Evolutionary conservation across 2,797 vertebrate genomes (phyloP).

Genomic region (Syndactyla subalaris): DNA sequence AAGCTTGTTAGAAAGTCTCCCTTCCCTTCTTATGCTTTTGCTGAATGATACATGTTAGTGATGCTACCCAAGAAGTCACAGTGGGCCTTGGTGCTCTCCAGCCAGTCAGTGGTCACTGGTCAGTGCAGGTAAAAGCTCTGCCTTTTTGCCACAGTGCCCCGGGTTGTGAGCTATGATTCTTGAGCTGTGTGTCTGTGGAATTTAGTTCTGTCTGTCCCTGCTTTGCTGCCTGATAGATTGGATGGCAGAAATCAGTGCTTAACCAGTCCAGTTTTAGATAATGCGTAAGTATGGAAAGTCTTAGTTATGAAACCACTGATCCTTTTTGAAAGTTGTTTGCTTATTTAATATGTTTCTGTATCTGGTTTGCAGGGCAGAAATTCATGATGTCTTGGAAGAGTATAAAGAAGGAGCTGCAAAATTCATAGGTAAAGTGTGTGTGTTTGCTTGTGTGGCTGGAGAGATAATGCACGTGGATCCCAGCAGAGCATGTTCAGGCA

Average conservation of each 20-base stretch:
- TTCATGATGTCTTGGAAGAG: constrained; percentile 91
- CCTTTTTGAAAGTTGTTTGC: not conserved
- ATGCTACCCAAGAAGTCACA: not conserved
- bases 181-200: not conserved
- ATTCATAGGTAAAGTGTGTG: constrained; percentile 87
- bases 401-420: constrained; percentile 90
- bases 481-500: not conserved
- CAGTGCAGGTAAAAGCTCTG: not conserved
- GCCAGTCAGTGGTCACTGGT: not conserved
- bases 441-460: not conserved
- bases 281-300: accelerated
- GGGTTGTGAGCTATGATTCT: not conserved
- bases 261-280: not conserved
- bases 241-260: not conserved
- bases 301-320: not conserved
- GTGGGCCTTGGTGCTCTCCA: accelerated
- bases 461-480: not conserved
- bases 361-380: constrained; percentile 84
- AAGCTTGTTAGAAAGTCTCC: not conserved
- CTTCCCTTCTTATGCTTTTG: not conserved
- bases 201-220: not conserved
- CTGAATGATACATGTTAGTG: accelerated
- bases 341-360: not conserved
- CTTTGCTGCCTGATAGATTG: not conserved
- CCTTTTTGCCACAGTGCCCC: not conserved